A percentile compares a stretch with the other conserved stretches of the same genome.
Evolutionary conservation across 92 coral and sea anemone genomes (phyloP).

Genomic region (Nematostella vectensis): DNA sequence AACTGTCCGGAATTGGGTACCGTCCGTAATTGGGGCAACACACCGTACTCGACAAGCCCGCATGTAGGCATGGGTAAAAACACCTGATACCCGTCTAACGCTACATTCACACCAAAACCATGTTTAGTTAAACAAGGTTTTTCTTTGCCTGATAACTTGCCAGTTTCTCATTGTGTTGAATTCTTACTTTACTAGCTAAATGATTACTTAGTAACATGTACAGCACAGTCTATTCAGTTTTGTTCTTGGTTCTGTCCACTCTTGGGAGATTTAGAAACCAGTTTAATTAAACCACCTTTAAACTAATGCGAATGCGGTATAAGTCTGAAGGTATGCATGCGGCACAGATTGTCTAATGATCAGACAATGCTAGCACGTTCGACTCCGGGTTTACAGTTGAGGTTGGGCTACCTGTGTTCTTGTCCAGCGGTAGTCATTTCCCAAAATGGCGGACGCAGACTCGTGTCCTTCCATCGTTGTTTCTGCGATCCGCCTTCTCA

Average conservation of each 20-base stretch:
- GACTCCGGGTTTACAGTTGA: too few species aligned
- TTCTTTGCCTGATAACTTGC: background rate
- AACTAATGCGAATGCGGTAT: background rate
- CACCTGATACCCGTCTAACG: too few species aligned
- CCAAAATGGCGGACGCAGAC: slow-evolving; percentile 1
- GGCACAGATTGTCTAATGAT: too few species aligned
- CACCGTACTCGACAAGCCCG: too few species aligned
- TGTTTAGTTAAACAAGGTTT: background rate
- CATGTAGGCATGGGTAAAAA: too few species aligned
- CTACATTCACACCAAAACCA: background rate
- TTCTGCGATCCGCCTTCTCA: slow-evolving; percentile 6
- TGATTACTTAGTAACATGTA: background rate
- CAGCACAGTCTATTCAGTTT: background rate
- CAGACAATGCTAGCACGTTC: too few species aligned
- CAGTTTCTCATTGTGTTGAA: background rate
- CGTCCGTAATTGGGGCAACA: too few species aligned
- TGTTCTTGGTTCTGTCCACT: background rate
- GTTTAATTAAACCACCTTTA: background rate
- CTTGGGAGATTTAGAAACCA: background rate
- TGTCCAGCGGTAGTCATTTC: too few species aligned
- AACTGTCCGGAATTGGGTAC: too few species aligned
- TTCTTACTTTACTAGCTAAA: background rate
- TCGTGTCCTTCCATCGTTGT: slow-evolving; percentile 5
- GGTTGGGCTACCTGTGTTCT: too few species aligned
- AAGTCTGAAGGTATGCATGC: too few species aligned